A percentile compares a stretch with the other conserved stretches of the same genome.
Evolutionary conservation across 1,140 invertebrate genomes (phyloP).

Genomic region (Orussus abietinus): DNA sequence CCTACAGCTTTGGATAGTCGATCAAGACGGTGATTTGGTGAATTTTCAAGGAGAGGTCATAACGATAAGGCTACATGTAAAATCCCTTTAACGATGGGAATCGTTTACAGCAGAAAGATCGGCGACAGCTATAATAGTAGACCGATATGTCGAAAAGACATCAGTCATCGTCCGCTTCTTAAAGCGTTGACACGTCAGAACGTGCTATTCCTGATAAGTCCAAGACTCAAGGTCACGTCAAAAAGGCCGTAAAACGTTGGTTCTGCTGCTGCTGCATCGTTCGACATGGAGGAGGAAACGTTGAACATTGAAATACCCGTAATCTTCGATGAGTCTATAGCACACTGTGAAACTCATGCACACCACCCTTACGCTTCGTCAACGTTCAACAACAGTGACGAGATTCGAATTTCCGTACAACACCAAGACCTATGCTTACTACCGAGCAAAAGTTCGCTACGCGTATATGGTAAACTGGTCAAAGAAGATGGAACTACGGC

Average conservation of each 20-base stretch:
- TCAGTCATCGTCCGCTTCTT: constrained; percentile 11
- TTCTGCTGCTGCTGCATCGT: not conserved
- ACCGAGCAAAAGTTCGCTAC: constrained; percentile 32
- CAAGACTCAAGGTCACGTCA: constrained; percentile 13
- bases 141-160: constrained; percentile 5
- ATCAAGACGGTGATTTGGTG: constrained; percentile 20
- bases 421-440: constrained; percentile 43
- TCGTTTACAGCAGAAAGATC: constrained; percentile 6
- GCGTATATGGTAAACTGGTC: constrained; percentile 30
- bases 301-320: constrained; percentile 21
- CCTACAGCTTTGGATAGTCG: constrained; percentile 15
- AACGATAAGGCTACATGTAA: constrained; percentile 20
- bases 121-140: too few relatives aligned
- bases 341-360: constrained; percentile 36
- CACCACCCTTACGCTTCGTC: constrained; percentile 35
- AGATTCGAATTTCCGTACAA: constrained; percentile 39
- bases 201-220: constrained; percentile 17
- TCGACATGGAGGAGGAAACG: constrained; percentile 18
- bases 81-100: constrained; percentile 11
- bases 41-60: constrained; percentile 29
- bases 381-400: constrained; percentile 37
- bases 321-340: constrained; percentile 28
- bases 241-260: constrained; percentile 6
- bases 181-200: constrained; percentile 20
- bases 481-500: constrained; percentile 19